Base-by-base conservation (phyloP, 1,140 invertebrate species). In the Drosophila subpulchrella region DNA sequence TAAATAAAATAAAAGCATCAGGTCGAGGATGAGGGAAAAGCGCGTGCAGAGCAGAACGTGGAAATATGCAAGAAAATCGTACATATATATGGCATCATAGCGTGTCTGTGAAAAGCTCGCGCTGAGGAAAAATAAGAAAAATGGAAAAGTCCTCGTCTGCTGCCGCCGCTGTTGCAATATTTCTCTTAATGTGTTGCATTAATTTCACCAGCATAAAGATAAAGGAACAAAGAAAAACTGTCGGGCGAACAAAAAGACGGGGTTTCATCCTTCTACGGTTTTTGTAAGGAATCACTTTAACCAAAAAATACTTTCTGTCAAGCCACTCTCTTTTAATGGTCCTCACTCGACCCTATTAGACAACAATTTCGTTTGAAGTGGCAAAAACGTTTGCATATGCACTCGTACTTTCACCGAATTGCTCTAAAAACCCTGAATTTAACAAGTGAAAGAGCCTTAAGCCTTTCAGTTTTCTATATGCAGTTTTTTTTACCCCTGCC, bases 131-230 rank as follows among this genome's bases (percentile, higher is more conserved):
- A 68, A 67, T 47, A 54, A 54, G 65, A 70, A 70, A 77, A 72
- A 76, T 56, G 55, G 46, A 53, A 61, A 60, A 51, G 55, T 58
- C 59, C 50, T 53, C 55, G 56, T 32, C 67, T 59, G 54, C 57
- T 38, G 20, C 57, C 20, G 67, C 13, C 15, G 32, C 57, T 32
- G 48, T 24, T 72, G 57, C 81, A 84, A 84, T 79, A 84, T 84
- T 84, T 83, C 83, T 84, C 76, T 84, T 84, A 84, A 84, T 84
- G 81, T 76, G 81, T 84, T 85, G 81, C 81, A 84, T 84, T 84
- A 80, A 84, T 84, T 84, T 71, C 51, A n/a, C 78, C 60, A 65
- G 58, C 81, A 80, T 76, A 84, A 84, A 84, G 76, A 84, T 84
- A 80, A 65, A 80, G 73, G 75, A 82, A 83, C 67, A 81, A 74